Evolutionary conservation across 2,888 invertebrate species (phyloP).

Genomic region (Laspeyria flexula): DNA sequence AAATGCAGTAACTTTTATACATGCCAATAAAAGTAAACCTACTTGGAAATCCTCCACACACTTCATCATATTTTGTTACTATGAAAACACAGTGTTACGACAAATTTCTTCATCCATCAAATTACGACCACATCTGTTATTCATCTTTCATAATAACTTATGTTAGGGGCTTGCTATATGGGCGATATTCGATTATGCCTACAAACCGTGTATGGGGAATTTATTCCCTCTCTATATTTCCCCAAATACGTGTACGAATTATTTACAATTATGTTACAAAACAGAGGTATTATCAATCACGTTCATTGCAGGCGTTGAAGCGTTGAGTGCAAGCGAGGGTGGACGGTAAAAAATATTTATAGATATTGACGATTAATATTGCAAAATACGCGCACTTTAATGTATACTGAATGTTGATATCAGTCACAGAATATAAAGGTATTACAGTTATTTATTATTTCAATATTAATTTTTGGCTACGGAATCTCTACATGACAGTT

Average conservation of each 20-base stretch:
- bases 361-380: too few species aligned
- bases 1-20: too few species aligned
- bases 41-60: conserved; percentile 4
- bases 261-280: conserved; percentile 15
- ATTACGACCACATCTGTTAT: conserved; percentile 46
- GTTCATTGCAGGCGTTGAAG: neutral
- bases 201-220: conserved; percentile 41
- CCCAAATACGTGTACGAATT: conserved; percentile 19
- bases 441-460: too few species aligned
- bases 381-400: too few species aligned
- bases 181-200: conserved; percentile 49
- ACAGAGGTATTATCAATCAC: neutral
- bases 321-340: neutral
- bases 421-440: too few species aligned
- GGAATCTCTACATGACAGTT: too few species aligned
- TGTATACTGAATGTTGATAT: too few species aligned
- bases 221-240: conserved; percentile 37
- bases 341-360: neutral
- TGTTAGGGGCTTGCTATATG: conserved; percentile 25
- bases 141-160: conserved; percentile 42
- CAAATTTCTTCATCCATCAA: conserved; percentile 46
- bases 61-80: conserved; percentile 6
- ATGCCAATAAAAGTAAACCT: conserved; percentile 3
- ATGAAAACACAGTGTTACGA: conserved; percentile 22
- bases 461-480: too few species aligned